Evolutionary conservation across 64 coral and sea anemone species (phyloP).

Genomic region (Montipora foliosa): DNA sequence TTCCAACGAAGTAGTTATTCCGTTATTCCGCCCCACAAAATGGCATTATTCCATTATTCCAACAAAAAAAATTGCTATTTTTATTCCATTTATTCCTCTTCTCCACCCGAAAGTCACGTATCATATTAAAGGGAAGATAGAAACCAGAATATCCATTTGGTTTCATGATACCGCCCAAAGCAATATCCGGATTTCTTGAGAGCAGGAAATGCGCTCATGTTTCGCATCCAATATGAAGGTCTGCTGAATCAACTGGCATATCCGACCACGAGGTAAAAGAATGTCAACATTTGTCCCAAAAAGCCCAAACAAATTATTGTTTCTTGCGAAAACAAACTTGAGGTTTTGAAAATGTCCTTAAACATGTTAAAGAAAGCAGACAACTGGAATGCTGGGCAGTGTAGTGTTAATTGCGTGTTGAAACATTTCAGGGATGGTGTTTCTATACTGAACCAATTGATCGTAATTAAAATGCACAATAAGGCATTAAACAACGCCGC

Average conservation of each 20-base stretch:
- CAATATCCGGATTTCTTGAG: neutral
- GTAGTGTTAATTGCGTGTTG: neutral
- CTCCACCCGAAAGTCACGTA: neutral
- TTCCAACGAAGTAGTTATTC: too few relatives aligned
- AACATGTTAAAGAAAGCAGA: too few relatives aligned
- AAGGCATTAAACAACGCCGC: too few relatives aligned
- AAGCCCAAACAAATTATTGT: slow-evolving; percentile 15
- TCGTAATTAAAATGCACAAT: too few relatives aligned
- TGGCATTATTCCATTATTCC: too few relatives aligned
- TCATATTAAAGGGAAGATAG: neutral
- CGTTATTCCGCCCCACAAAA: too few relatives aligned
- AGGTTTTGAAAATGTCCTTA: slow-evolving; percentile 7
- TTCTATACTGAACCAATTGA: neutral
- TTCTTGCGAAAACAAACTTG: slow-evolving; percentile 17
- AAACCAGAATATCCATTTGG: neutral
- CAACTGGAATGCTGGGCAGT: neutral
- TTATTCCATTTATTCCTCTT: too few relatives aligned
- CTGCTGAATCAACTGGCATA: neutral
- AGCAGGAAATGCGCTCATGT: slow-evolving; percentile 13
- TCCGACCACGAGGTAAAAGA: slow-evolving; percentile 1
- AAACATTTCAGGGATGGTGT: neutral
- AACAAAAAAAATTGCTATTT: too few relatives aligned
- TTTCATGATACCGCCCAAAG: neutral
- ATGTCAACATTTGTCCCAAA: neutral
- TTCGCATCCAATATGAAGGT: neutral